These are phyloP conservation scores for Pandemis corylana DNA, from an alignment of 2,888 invertebrate genomes.

Conservation along the genomic window DNA sequence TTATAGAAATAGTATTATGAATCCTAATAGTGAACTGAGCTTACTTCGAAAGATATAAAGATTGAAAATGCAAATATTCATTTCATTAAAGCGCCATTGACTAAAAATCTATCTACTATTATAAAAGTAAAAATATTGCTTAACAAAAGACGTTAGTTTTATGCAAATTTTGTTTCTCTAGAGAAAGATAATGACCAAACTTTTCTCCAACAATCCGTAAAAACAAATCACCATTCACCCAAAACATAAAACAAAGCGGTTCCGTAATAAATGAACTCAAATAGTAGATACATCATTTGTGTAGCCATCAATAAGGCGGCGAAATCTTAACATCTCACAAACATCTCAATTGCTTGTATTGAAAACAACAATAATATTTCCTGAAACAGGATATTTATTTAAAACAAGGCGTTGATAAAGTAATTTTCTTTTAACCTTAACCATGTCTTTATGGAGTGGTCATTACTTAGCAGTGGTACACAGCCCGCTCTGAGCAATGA, in stretches of 20 bases:
- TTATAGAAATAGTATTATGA: neutral
- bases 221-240: conserved; percentile 36
- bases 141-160: neutral
- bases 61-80: no score
- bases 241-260: conserved; percentile 54
- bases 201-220: conserved; percentile 35
- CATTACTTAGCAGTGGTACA: conserved; percentile 85
- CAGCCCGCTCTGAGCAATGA: conserved; percentile 84
- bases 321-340: conserved; percentile 76
- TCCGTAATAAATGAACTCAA: conserved; percentile 71
- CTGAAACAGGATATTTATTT: conserved; percentile 85
- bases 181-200: conserved; percentile 25
- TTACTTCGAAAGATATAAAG: no score
- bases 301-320: conserved; percentile 82
- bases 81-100: no score
- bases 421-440: conserved; percentile 86
- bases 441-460: conserved; percentile 85
- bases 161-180: conserved; percentile 1
- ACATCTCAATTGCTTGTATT: conserved; percentile 84
- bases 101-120: no score
- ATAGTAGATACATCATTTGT: conserved; percentile 75
- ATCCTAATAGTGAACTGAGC: no score
- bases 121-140: neutral
- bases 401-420: conserved; percentile 86
- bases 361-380: conserved; percentile 84